phyloP scores from a whole-genome alignment of 2,797 vertebrate species.

The Bradypodion ventrale region DNA sequence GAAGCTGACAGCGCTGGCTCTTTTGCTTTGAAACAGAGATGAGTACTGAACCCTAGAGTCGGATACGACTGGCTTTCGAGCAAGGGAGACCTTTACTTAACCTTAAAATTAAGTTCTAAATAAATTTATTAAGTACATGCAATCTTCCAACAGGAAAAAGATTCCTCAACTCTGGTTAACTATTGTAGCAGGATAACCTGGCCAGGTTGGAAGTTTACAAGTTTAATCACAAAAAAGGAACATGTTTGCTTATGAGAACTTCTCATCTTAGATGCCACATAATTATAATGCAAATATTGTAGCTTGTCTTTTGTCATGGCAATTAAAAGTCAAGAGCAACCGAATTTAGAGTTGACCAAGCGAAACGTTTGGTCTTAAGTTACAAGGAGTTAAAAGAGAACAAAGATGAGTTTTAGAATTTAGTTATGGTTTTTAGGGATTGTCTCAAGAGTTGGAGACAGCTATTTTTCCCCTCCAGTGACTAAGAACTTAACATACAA shows the following conservation, averaged over 20 bases:
- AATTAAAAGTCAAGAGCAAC: not conserved
- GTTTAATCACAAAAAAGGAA: not conserved
- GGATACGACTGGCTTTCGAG: too few species aligned
- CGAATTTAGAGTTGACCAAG: not conserved
- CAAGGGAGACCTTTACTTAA: too few species aligned
- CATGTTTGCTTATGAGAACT: not conserved
- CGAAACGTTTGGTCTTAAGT: not conserved
- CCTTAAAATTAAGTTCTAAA: too few species aligned
- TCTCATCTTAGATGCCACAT: slow-evolving; percentile 20
- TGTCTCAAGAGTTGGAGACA: not conserved
- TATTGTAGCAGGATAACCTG: too few species aligned
- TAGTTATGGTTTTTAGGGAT: not conserved
- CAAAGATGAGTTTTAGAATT: not conserved
- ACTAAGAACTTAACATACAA: not conserved
- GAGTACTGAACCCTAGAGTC: too few species aligned
- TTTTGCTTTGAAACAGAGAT: too few species aligned
- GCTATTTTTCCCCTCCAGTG: not conserved
- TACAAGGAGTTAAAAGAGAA: not conserved
- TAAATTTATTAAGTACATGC: too few species aligned
- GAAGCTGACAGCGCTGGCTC: too few species aligned
- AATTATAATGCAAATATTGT: not conserved
- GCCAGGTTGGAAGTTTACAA: too few species aligned
- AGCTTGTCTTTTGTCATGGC: not conserved
- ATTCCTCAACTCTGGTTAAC: too few species aligned
- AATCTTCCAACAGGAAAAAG: too few species aligned